Conservation (phyloP, 1,140 invertebrate genomes). For the Polypedilum pembai region DNA sequence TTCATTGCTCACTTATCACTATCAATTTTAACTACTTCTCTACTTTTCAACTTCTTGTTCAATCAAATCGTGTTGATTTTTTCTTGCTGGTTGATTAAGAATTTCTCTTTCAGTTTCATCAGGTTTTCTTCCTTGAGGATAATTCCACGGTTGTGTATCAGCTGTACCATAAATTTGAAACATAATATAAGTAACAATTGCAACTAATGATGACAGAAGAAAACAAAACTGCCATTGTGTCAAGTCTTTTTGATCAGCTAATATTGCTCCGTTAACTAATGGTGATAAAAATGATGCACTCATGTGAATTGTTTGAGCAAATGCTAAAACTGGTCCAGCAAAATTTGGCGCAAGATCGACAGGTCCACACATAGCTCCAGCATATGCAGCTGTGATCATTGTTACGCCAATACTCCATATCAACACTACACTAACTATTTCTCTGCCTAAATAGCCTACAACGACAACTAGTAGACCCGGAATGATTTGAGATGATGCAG, state of each 20-base stretch:
- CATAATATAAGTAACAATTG: conserved; percentile 57
- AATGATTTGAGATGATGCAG: conserved; percentile 60
- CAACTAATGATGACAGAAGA: conserved; percentile 55
- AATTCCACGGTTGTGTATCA: conserved; percentile 56
- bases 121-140: conserved; percentile 38
- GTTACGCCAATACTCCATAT: conserved; percentile 65
- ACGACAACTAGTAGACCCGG: conserved; percentile 57
- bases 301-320: conserved; percentile 70
- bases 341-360: conserved; percentile 67
- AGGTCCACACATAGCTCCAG: conserved; percentile 67
- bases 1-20: no score
- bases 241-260: conserved; percentile 45
- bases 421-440: conserved; percentile 50
- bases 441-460: conserved; percentile 60
- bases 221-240: conserved; percentile 67
- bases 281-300: conserved; percentile 63
- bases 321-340: conserved; percentile 61
- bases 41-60: no score
- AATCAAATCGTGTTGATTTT: no score
- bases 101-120: background rate
- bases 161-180: conserved; percentile 63
- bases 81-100: background rate
- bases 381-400: conserved; percentile 62
- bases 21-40: no score
- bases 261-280: conserved; percentile 50